Evolutionary conservation across 2,797 vertebrate species (phyloP).

Genomic region (Coregonus sp.): DNA sequence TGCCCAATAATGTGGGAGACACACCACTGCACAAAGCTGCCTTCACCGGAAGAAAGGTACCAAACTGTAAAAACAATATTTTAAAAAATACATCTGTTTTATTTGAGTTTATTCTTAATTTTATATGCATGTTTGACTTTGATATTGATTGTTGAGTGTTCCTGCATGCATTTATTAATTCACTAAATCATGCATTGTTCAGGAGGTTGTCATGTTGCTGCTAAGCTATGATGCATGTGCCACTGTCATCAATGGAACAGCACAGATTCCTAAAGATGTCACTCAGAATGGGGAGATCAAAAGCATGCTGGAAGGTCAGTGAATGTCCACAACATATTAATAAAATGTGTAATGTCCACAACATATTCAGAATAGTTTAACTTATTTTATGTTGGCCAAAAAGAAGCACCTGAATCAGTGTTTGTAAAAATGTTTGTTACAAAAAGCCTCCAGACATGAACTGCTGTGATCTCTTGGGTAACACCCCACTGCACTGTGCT

Average conservation of each 20-base stretch:
- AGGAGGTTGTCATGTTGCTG: slow-evolving; percentile 96
- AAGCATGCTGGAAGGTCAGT: slow-evolving; percentile 92
- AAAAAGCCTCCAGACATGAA: slow-evolving; percentile 87
- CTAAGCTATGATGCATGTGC: slow-evolving; percentile 86
- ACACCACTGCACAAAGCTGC: slow-evolving; percentile 93
- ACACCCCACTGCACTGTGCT: slow-evolving; percentile 92
- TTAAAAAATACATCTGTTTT: no score
- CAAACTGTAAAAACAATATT: not conserved
- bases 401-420: not conserved
- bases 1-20: slow-evolving; percentile 93
- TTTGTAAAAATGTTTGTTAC: not conserved
- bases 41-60: slow-evolving; percentile 94
- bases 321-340: not conserved
- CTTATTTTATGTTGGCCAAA: not conserved
- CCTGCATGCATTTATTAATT: slow-evolving; percentile 63
- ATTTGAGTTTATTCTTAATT: not conserved
- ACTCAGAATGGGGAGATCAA: slow-evolving; percentile 89
- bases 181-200: slow-evolving; percentile 57
- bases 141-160: slow-evolving; percentile 24
- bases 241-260: slow-evolving; percentile 90
- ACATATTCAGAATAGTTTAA: not conserved
- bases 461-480: slow-evolving; percentile 91
- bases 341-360: not conserved
- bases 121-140: slow-evolving; percentile 5
- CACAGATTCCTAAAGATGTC: slow-evolving; percentile 92